Evolutionary conservation across 1,140 invertebrate genomes (phyloP).

Genomic region (Panulirus ornatus): DNA sequence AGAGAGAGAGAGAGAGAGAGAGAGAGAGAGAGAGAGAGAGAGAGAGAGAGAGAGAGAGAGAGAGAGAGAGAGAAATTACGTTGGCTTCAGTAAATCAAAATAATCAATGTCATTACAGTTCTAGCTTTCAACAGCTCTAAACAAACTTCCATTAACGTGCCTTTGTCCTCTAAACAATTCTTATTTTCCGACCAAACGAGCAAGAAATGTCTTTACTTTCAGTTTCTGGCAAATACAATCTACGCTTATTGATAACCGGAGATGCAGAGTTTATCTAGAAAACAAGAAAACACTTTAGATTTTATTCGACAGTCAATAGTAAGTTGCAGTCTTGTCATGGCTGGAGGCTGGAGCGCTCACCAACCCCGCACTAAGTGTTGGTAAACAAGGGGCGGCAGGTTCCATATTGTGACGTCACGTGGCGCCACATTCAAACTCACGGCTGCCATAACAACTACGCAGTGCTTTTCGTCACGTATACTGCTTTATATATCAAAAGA

Average conservation of each 20-base stretch:
- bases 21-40: not conserved
- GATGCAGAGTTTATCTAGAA: not conserved
- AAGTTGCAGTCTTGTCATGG: not conserved
- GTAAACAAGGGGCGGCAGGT: conserved; percentile 47
- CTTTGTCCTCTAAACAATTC: not conserved
- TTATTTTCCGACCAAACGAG: not conserved
- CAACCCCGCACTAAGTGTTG: not conserved
- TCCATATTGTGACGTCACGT: conserved; percentile 64
- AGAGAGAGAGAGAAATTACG: not conserved
- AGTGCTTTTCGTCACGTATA: not conserved
- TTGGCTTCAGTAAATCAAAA: not conserved
- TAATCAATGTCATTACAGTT: not conserved
- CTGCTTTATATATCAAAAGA: not conserved
- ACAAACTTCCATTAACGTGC: not conserved
- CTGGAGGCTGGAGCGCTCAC: too few species aligned
- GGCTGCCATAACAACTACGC: not conserved
- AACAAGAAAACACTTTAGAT: too few species aligned
- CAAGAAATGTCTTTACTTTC: not conserved
- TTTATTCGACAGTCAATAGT: not conserved
- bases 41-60: not conserved
- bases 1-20: not conserved
- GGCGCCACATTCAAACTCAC: not conserved
- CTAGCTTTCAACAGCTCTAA: not conserved
- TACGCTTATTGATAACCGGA: not conserved
- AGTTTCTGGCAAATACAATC: not conserved